phyloP scores from a whole-genome alignment of 2,888 invertebrate species.

The Amphipoea lucens region DNA sequence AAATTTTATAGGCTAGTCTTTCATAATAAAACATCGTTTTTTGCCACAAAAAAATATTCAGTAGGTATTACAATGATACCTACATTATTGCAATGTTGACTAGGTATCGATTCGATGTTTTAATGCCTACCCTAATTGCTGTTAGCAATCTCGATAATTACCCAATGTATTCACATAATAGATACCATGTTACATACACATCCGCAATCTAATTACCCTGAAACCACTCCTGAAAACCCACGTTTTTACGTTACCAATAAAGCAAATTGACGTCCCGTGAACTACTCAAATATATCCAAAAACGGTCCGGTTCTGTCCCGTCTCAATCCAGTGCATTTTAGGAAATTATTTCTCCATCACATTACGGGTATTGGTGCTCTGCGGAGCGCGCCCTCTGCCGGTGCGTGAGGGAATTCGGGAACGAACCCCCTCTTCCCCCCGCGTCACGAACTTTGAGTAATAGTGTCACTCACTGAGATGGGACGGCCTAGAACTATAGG shows the following conservation, averaged over 20 bases:
- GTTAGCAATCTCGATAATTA: slow-evolving; percentile 8
- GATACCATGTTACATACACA: neutral
- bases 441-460: slow-evolving; percentile 68
- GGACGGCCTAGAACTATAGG: slow-evolving; percentile 61
- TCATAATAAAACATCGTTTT: neutral
- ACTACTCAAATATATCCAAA: slow-evolving; percentile 82
- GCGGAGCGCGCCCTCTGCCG: slow-evolving; percentile 84
- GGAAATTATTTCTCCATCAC: slow-evolving; percentile 88
- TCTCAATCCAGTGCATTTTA: slow-evolving; percentile 87
- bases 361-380: slow-evolving; percentile 86
- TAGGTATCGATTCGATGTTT: neutral
- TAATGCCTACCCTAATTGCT: neutral
- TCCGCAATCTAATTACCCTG: slow-evolving; percentile 42
- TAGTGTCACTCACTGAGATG: slow-evolving; percentile 73
- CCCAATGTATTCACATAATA: neutral
- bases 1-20: neutral
- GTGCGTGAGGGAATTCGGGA: slow-evolving; percentile 85
- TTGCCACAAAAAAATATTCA: neutral
- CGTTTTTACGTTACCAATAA: slow-evolving; percentile 75
- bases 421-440: slow-evolving; percentile 65
- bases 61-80: neutral
- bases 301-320: slow-evolving; percentile 70
- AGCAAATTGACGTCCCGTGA: slow-evolving; percentile 83
- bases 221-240: slow-evolving; percentile 50
- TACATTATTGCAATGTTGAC: neutral